A percentile compares a stretch with the other conserved stretches of the same genome.
Conservation (phyloP, 2,888 invertebrate genomes). For the Caenorhabditis drosophilae region DNA sequence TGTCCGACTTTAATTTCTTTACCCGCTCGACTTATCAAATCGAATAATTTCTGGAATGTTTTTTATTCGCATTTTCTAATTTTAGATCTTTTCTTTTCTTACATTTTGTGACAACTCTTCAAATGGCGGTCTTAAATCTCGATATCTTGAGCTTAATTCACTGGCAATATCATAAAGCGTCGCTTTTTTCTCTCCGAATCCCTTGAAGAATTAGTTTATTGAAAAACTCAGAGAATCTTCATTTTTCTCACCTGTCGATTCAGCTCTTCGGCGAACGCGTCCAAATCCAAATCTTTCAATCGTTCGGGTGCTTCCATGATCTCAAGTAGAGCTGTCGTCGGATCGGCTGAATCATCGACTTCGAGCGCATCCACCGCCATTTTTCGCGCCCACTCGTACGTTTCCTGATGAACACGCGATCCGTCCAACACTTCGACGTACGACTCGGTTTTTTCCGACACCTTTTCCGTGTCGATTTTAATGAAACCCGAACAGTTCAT, state of each 20-base stretch:
- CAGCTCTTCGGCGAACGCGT: conserved; percentile 96
- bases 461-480: conserved; percentile 92
- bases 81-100: background rate
- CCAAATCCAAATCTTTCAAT: conserved; percentile 85
- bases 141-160: conserved; percentile 83
- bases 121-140: conserved; percentile 60
- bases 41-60: conserved; percentile 15
- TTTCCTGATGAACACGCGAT: conserved; percentile 96
- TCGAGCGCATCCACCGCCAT: conserved; percentile 99
- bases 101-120: conserved; percentile 13
- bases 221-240: background rate
- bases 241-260: conserved; percentile 77
- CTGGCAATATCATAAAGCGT: conserved; percentile 95
- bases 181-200: conserved; percentile 77
- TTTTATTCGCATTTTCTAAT: background rate
- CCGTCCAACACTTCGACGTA: conserved; percentile 82
- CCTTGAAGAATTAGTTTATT: conserved; percentile 71
- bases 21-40: conserved; percentile 18
- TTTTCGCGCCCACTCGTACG: conserved; percentile 99
- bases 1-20: conserved; percentile 28
- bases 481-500: conserved; percentile 99
- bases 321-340: conserved; percentile 94
- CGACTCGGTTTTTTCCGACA: conserved; percentile 53
- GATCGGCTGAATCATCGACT: conserved; percentile 75
- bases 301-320: conserved; percentile 86